Evolutionary conservation across 2,113 vertebrate genomes (phyloP), one percentile per base, ranked within the genome.

Genomic region (Enhydra lutris): DNA sequence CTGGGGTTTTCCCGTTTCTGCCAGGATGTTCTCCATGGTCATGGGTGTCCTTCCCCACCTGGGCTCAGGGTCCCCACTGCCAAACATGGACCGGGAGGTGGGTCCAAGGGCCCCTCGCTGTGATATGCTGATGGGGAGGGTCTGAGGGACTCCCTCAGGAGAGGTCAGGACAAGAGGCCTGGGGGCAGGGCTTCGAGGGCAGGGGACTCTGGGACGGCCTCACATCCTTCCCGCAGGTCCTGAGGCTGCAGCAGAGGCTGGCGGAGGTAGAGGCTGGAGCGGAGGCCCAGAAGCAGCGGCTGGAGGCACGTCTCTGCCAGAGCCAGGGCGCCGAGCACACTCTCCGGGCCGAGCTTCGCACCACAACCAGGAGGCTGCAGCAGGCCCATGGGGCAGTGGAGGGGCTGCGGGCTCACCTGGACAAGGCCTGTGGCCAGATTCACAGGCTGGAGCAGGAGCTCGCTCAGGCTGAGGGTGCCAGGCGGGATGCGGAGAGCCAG

Each of bases 361-460:
- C 91, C n/a, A 57, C 97, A 93, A 86, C 96, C 39, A 18, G 83
- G 90, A 97, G 91, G 78, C 91, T 98, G 39, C 98, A 96, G 73
- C 90, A 94, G 71, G 97, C 96, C 10, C 5, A 59, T 7, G 39
- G 85, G 12, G 94, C 94, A 89, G 91, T 98, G 0, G 84, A 98
- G 4, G 96, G 98, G 34, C 97, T 99, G 47, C 98, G 90, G 59
- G 92, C 97, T 55, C 97, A 95, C 80, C 97, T 98, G 17, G 98
- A 98, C 42, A 61, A 98, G 0, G 97, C 98, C 52, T 95, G 99
- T 81, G 95, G 88, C 61, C 98, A 69, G 17, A 69, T 96, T 8
- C 98, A 71, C 26, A 78, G 87, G 47, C 97, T 99, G 52, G 98
- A 99, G 71, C 97, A 98, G 83, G 99, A 99, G 92, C 98, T 99